Conservation (phyloP, 2,797 vertebrate genomes). For the Scolopax rusticola region DNA sequence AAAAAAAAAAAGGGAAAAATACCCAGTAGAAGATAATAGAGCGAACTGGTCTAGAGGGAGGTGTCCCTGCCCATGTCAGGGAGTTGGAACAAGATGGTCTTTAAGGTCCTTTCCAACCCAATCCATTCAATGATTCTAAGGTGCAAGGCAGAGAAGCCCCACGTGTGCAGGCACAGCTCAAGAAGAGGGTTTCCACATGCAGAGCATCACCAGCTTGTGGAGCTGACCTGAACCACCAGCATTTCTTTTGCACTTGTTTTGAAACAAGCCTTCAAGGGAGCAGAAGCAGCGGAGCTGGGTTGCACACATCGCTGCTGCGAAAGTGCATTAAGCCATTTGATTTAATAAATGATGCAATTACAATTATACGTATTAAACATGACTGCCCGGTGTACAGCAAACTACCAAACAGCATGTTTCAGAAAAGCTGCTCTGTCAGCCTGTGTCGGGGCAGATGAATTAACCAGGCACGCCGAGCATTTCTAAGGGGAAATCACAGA, state of each 20-base stretch:
- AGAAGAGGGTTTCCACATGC: accelerated
- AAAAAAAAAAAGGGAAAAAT: background rate
- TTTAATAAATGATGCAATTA: background rate
- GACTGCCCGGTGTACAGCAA: background rate
- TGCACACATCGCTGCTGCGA: accelerated
- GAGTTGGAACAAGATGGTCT: too few relatives aligned
- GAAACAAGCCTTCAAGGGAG: background rate
- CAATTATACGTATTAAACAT: background rate
- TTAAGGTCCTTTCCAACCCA: too few relatives aligned
- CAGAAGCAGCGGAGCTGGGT: background rate
- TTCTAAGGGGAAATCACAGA: background rate
- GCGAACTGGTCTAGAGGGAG: too few relatives aligned
- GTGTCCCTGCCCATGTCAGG: too few relatives aligned
- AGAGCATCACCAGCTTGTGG: background rate
- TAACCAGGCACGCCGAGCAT: background rate
- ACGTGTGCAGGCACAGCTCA: accelerated
- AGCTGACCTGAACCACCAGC: accelerated
- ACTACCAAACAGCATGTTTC: background rate
- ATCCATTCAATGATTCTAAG: too few relatives aligned
- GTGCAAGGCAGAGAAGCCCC: background rate
- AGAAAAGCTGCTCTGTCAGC: background rate
- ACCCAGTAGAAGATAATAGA: background rate
- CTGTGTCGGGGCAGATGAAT: background rate
- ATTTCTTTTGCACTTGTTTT: background rate
- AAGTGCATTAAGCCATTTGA: background rate